Base-by-base conservation (phyloP, 1,140 invertebrate species). In the Rhyacophila brunnea region DNA sequence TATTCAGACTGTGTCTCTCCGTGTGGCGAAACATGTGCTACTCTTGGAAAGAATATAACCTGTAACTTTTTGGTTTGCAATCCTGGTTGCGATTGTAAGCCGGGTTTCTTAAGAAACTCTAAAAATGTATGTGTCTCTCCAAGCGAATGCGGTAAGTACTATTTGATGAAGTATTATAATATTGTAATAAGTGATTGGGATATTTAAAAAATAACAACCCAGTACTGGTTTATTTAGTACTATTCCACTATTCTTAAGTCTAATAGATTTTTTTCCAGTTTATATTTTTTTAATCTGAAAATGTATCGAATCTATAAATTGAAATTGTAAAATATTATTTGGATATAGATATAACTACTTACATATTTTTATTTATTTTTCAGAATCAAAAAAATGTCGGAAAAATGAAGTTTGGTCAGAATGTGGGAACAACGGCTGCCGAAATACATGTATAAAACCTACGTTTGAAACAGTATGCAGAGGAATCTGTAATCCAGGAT, bases 401-500 rank as follows among this genome's bases (percentile, higher is more conserved):
- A 9, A 34, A 28, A 55, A 61, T 45, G 52, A 61, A 23, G 5
- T 34, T 6, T 61, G 44, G 14, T 44, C 51, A 11, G 46, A 50
- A 45, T 61, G 59, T 40, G 59, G 52, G 4, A 50, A n/a, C n/a
- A n/a, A 52, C 11, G 59, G 51, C 10, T 61, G 59, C 38, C 11
- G 28, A 17, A 44, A 58, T 18, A 51, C 56, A 9, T 58, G 56
- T 15, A 19, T 11, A 2, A 18, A 58, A 6, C 56, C 56, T 6
- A 50, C 46, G 1, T 44, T 58, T 9, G 3, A 20, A 0, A 19
- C 10, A 20, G 14, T 50, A 14, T 50, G 56, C 38, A 46, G 7
- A 35, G 48, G 47, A 7, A 10, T 5, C 0, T 73, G 71, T 19
- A 48, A 59, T 2, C 57, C 64, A 6, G 68, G 68, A 2, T 73